Evolutionary conservation across 2,797 vertebrate species (phyloP).

Genomic region (Amazona ochrocephala): DNA sequence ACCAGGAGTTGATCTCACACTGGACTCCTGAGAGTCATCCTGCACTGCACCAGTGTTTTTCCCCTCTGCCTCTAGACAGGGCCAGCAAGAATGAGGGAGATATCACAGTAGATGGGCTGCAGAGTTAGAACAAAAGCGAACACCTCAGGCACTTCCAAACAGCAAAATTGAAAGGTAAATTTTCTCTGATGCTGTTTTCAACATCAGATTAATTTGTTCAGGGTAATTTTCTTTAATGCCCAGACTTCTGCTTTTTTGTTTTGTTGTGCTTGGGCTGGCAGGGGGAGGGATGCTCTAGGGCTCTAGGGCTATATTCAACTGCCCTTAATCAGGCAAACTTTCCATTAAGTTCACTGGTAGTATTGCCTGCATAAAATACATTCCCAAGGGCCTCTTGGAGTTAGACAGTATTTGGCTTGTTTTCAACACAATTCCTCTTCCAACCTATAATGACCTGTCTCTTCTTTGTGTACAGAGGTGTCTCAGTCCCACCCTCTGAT

Average conservation of each 20-base stretch:
- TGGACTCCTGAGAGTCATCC: not conserved
- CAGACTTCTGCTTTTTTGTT: not conserved
- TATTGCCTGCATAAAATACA: not conserved
- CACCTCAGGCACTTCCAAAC: not conserved
- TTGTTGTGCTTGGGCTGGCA: not conserved
- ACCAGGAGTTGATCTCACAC: not conserved
- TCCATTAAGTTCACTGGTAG: not conserved
- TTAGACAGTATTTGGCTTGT: not conserved
- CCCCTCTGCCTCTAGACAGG: not conserved
- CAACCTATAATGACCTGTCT: not conserved
- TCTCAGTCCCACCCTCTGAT: not conserved
- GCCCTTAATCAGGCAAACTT: not conserved
- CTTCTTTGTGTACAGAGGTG: not conserved
- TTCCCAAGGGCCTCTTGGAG: not conserved
- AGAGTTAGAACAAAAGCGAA: not conserved
- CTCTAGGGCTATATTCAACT: not conserved
- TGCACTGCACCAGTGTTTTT: not conserved
- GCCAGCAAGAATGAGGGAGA: not conserved
- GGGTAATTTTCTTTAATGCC: not conserved
- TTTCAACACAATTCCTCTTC: not conserved
- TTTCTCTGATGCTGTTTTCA: not conserved
- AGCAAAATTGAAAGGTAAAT: not conserved
- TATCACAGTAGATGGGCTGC: not conserved
- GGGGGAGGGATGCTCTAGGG: not conserved
- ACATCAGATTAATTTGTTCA: not conserved